Base-by-base conservation (phyloP, 2,797 vertebrate species). In the Psittacula echo region DNA sequence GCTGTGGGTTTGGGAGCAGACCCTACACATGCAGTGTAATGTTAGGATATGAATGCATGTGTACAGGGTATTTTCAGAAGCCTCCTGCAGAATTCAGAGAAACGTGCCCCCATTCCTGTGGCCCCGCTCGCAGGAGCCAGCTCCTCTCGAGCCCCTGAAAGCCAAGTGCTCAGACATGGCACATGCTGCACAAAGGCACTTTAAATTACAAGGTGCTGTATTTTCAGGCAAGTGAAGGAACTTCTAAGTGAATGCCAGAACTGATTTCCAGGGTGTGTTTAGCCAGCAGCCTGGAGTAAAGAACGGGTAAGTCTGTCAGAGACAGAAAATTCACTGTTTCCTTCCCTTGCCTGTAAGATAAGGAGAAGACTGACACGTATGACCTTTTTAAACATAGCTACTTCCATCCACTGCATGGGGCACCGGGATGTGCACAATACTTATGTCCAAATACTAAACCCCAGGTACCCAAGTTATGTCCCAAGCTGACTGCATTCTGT, bases 1-100 rank as follows among this genome's bases (percentile, higher is more conserved):
- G 95, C 94, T 96, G 94, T 67, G 92, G 94, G 72, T 95, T 94
- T 96, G 94, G 90, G 94, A 96, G 79, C 92, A 95, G 93, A 93
- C 80, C 87, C 81, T 95, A 87, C 44, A 74, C 72, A 66, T 62
- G 94, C 1, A 13, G 92, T 95, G 82, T 44, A 90, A 90, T 37
- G 41, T 92, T 96, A 93, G 91, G 94, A 92, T 83, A 93, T 51
- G 87, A 94, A 92, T 72, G 75, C 30, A 8, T 65, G 75, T 92
- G 88, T 88, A 81, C 54, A 79, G 87, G 84, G 51, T 88, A 72
- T 94, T 97, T 95, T 94, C 91, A 93, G 88, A 91, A 91, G 83
- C 81, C 73, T 92, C 79, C 89, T 70, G 54, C 73, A 93, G 89
- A 93, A 93, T 68, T 48, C 3, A 4, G 51, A 90, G 93, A 65